Evolutionary conservation across 2,888 invertebrate species (phyloP), one percentile per base, ranked within the genome.

Genomic region (Cerceris rybyensis): DNA sequence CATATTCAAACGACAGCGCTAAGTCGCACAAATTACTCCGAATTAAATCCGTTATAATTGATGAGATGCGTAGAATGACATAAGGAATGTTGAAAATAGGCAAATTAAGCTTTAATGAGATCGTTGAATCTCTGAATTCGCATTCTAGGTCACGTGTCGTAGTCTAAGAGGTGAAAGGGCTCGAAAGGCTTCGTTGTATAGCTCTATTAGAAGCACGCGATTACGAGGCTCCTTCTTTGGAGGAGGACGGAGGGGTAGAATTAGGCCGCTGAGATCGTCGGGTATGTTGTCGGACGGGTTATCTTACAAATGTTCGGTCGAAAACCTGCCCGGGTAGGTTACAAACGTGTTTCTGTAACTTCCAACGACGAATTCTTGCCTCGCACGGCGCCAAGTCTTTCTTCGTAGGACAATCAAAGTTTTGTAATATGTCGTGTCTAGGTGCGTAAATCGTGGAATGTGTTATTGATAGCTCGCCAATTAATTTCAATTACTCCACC

Each of bases 281-380:
- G 83, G 82, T 81, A 87, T 85, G 85, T 72, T 78, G 86, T 85
- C 82, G 69, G 83, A 85, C 86, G 85, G 83, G 86, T 86, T 86
- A 86, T 86, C 86, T 86, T 83, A 85, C 87, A 85, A 86, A 86
- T 83, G 86, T 85, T 87, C 83, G 78, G 75, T 78, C 76, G 80
- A 85, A 86, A 86, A 87, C 86, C 86, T 82, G 86, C 78, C 75
- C 75, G 79, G 87, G 74, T 87, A 80, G 86, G 80, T 86, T 86
- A 85, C 80, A 85, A 80, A 86, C 86, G 83, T 86, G 84, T 86
- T 83, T 86, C 83, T 76, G 81, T 86, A 86, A 86, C 81, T 83
- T 84, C 80, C 75, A 75, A 75, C 82, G 80, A 81, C 85, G 80
- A 82, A 85, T 85, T 85, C 86, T 81, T 84, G 82, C 84, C 86